A percentile compares a stretch with the other conserved stretches of the same genome.
Evolutionary conservation across 2,797 vertebrate genomes (phyloP).

Genomic region (Channallabes apus): DNA sequence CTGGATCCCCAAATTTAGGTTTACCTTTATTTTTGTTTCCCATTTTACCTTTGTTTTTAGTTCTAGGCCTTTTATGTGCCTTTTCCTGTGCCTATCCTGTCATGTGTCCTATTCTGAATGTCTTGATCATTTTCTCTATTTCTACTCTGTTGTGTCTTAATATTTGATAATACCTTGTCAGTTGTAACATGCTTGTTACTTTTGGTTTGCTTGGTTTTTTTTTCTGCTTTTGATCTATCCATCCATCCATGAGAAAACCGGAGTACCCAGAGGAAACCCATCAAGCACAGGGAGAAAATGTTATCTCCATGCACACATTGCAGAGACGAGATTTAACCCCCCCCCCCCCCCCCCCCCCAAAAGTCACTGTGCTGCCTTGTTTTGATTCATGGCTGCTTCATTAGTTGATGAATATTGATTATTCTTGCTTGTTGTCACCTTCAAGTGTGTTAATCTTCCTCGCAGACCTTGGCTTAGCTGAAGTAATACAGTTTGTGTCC

Average conservation of each 20-base stretch:
- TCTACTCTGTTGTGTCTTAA: neutral
- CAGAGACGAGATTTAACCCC: too few relatives aligned
- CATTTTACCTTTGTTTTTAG: neutral
- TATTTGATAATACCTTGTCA: neutral
- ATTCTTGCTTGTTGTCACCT: neutral
- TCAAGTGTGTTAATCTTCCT: neutral
- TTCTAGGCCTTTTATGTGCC: neutral
- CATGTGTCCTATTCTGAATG: neutral
- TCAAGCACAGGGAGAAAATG: too few relatives aligned
- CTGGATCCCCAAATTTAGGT: neutral
- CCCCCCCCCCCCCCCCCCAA: too few relatives aligned
- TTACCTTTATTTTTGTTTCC: neutral
- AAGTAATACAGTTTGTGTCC: neutral
- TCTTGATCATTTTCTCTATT: neutral
- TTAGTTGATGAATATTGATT: neutral
- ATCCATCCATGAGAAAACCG: too few relatives aligned
- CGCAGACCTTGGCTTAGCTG: neutral
- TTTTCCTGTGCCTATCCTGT: neutral
- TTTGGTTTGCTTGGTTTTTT: neutral
- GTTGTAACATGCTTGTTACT: neutral
- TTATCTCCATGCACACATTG: too few relatives aligned
- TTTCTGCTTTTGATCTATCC: neutral
- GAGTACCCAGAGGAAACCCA: too few relatives aligned
- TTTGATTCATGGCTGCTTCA: neutral
- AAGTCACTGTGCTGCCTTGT: neutral